Evolutionary conservation across 2,797 vertebrate genomes (phyloP).

Genomic region (Vireo griseus): DNA sequence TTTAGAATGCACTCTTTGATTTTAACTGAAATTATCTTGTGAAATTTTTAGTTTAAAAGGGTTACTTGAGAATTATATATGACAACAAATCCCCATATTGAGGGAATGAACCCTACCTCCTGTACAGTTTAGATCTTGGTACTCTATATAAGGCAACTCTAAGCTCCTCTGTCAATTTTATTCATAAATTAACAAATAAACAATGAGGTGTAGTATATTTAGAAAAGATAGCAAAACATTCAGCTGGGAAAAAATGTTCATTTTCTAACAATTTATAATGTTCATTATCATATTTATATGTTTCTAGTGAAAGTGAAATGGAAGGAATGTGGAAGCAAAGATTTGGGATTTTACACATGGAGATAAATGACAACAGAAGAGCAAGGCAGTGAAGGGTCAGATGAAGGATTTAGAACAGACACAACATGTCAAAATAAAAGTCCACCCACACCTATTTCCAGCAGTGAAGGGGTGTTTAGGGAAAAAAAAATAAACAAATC

Average conservation of each 20-base stretch:
- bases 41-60: neutral
- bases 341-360: neutral
- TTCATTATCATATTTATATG: neutral
- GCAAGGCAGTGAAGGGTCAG: neutral
- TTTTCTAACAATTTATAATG: neutral
- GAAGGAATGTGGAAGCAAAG: neutral
- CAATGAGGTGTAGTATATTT: accelerated
- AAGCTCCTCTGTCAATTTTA: neutral
- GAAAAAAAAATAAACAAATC: neutral
- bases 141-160: neutral
- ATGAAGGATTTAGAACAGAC: neutral
- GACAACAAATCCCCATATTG: neutral
- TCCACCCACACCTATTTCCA: neutral
- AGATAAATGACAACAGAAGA: neutral
- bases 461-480: neutral
- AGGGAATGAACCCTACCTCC: neutral
- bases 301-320: neutral
- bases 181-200: neutral
- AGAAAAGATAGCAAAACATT: neutral
- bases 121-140: neutral
- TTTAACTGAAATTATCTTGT: neutral
- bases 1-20: neutral
- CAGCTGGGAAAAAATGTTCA: neutral
- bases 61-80: neutral
- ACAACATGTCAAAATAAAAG: neutral